Evolutionary conservation across 2,888 invertebrate genomes (phyloP).

Genomic region (Hypselothyrea guttata): DNA sequence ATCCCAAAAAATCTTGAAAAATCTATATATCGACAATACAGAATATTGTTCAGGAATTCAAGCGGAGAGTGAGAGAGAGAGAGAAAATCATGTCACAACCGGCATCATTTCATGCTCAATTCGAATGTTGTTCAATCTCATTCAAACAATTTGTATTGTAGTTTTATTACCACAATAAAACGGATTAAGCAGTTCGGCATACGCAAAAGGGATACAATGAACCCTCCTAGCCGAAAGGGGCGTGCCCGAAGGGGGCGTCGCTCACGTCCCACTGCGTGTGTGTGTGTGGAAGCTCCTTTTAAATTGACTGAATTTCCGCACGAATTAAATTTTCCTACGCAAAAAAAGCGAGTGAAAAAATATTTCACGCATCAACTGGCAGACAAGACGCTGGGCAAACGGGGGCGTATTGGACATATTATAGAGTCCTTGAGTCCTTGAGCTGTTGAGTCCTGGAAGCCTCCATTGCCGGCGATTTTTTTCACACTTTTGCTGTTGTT

Average conservation of each 20-base stretch:
- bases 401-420: conserved; percentile 58
- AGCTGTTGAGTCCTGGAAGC: too few relatives aligned
- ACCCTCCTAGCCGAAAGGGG: conserved; percentile 45
- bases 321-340: conserved; percentile 68
- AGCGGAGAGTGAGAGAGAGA: too few relatives aligned
- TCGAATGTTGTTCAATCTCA: conserved; percentile 76
- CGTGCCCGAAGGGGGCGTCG: conserved; percentile 36
- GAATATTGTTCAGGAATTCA: too few relatives aligned
- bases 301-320: conserved; percentile 76
- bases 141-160: conserved; percentile 77
- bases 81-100: conserved; percentile 26
- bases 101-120: conserved; percentile 68
- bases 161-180: conserved; percentile 76
- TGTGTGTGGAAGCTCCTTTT: conserved; percentile 40
- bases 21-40: not conserved
- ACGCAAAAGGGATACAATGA: conserved; percentile 67
- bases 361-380: conserved; percentile 70
- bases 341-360: conserved; percentile 33
- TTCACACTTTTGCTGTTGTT: conserved; percentile 64
- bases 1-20: too few relatives aligned
- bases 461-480: conserved; percentile 55
- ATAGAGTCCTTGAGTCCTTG: conserved; percentile 62
- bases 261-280: conserved; percentile 30
- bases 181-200: conserved; percentile 62
- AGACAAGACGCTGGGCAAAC: conserved; percentile 42